These are phyloP conservation scores for Poeciliopsis infans DNA, from an alignment of 2,797 vertebrate genomes.

Conservation along the genomic window DNA sequence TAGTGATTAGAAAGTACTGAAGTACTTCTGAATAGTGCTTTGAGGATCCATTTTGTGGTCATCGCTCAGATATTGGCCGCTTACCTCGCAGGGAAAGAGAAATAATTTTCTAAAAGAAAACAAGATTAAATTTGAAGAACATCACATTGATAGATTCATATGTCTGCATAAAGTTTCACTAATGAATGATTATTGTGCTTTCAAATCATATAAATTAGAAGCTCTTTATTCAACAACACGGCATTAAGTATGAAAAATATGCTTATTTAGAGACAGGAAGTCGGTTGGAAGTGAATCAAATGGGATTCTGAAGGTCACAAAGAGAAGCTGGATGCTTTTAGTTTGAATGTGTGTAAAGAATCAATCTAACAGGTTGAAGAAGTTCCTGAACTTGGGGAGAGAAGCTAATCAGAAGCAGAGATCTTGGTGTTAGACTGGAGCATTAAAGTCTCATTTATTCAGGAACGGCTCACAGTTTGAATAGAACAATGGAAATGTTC, in stretches of 20 bases:
- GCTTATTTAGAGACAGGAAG: not conserved
- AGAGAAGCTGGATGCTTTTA: not conserved
- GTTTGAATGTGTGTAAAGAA: not conserved
- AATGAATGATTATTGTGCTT: not conserved
- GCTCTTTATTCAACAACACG: not conserved
- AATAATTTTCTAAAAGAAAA: not conserved
- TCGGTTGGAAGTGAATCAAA: not conserved
- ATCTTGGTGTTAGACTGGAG: not conserved
- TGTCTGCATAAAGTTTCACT: not conserved
- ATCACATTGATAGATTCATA: not conserved
- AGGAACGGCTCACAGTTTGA: slow-evolving; percentile 9
- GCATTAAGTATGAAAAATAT: not conserved
- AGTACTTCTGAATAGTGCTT: not conserved
- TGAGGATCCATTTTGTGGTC: not conserved
- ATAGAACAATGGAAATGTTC: slow-evolving; percentile 6
- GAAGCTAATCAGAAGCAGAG: not conserved
- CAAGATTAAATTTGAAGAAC: not conserved
- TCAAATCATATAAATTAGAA: not conserved
- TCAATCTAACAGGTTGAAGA: not conserved
- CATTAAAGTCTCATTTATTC: not conserved
- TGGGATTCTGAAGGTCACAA: not conserved
- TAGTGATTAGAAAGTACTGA: slow-evolving; percentile 2
- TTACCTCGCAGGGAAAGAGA: not conserved
- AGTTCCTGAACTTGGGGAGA: not conserved
- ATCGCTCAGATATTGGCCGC: not conserved